Evolutionary conservation across 2,797 vertebrate species (phyloP), one percentile per base, ranked within the genome.

Genomic region (Cephalopachus bancanus): DNA sequence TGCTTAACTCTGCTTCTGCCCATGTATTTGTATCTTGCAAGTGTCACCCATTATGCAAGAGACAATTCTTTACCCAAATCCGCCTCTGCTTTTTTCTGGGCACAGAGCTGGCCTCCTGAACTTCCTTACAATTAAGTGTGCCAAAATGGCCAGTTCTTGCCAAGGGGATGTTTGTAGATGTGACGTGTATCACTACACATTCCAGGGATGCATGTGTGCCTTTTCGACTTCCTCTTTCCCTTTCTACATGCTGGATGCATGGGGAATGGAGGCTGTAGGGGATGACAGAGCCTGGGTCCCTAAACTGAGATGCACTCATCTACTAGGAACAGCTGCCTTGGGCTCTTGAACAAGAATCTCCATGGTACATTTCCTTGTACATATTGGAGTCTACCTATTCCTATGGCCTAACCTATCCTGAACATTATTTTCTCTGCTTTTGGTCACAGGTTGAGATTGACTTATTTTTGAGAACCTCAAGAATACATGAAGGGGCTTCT

Each of bases 391-490:
- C 60, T 37, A 16, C 10, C 62, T 78, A 65, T 28, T 60, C 30
- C 69, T 44, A 57, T 9, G 71, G 60, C 37, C 44, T 76, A 65
- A 3, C 37, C 72, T 85, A 17, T 30, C 44, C 51, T 37, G 20
- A 75, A 55, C 12, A 49, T 7, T 3, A 62, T 12, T 91, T 79
- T 75, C 74, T 67, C 83, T 57, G 60, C 57, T 88, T 92, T 53
- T n/a, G 6, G 30, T 75, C 92, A 89, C 67, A 81, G 49, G 12
- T 81, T 81, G 51, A 92, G 17, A 57, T 19, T 75, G 33, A 53
- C 16, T 88, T 83, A 37, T 74, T 94, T 79, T 72, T 44, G 67
- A 51, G 30, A 88, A 71, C 16, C 78, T 78, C 19, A 91, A 59
- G 69, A 86, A 33, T 33, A 26, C 69, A 92, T 5, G 10, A 53